Base-by-base conservation (phyloP, 2,888 invertebrate genomes). In the Eustalomyia histrio region DNA sequence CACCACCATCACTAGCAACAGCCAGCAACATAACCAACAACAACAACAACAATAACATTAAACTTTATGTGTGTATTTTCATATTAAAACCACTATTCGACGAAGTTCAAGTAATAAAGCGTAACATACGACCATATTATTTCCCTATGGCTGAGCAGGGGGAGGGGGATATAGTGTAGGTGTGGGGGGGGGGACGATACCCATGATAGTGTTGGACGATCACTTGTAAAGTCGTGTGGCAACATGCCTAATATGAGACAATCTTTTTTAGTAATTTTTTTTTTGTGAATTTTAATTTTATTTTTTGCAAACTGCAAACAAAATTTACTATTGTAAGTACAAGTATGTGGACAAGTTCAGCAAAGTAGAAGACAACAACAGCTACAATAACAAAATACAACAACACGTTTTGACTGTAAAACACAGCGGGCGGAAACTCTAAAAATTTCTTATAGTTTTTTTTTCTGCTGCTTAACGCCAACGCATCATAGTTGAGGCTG, bases 191-290 rank as follows among this genome's bases (percentile, higher is more conserved):
- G 12, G 29, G 7, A 29, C 29, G 10, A 64, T 33, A 53, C 58
- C 43, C 18, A 64, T 75, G 64, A 74, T 81, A 74, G 81, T 81
- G 81, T 81, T 81, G 81, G 71, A 78, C 78, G 81, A 78, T 81
- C 71, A 81, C 81, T 78, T 81, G 81, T 81, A 81, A 81, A 74
- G 81, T 78, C 81, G 81, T 81, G 81, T 81, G 81, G 81, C 81
- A 81, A 81, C 81, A 81, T 81, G 81, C 78, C 78, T 78, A 81
- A 81, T 81, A 81, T 81, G 69, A 78, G 74, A 75, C 81, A 81
- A 78, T 71, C 78, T 78, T 74, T 18, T 68, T 52, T 21, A 3
- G 29, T 29, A 6, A 14, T 69, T 68, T 50, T 65, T 52, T 58
- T 21, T 53, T 60, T 60, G 33, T 14, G 2, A 16, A 39, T 12